phyloP scores from a whole-genome alignment of 2,797 vertebrate genomes.

The Apodemus agrarius region DNA sequence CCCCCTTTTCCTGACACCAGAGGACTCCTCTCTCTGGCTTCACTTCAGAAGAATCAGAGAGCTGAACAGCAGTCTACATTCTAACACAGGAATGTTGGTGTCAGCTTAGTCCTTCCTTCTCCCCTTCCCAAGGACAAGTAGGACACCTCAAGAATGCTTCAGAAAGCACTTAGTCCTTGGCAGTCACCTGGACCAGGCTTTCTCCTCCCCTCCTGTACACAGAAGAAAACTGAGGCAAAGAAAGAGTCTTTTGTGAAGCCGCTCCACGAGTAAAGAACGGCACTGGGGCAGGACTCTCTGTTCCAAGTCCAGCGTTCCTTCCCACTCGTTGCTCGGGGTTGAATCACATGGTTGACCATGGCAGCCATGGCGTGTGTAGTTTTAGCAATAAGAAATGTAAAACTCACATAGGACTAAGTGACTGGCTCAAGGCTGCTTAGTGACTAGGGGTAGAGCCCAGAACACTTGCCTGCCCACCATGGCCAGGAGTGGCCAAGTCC shows the following conservation, averaged over 20 bases:
- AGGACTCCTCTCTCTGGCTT: background rate
- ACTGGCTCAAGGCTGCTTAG: background rate
- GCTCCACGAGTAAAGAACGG: background rate
- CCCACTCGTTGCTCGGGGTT: background rate
- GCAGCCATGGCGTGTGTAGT: background rate
- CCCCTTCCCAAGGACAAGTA: background rate
- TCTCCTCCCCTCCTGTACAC: background rate
- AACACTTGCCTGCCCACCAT: background rate
- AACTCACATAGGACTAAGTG: background rate
- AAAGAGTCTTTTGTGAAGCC: background rate
- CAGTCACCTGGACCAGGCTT: background rate
- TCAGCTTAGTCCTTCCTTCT: background rate
- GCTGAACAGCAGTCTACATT: background rate
- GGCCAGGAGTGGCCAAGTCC: background rate
- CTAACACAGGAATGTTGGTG: background rate
- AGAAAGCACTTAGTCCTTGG: background rate
- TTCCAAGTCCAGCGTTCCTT: background rate
- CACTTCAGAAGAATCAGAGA: background rate
- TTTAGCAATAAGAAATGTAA: conserved; percentile 9
- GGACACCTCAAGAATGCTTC: background rate
- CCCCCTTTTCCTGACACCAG: background rate
- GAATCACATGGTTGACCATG: background rate
- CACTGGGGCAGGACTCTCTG: background rate
- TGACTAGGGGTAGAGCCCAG: background rate
- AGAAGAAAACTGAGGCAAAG: conserved; percentile 20